These are phyloP conservation scores for Cinara cedri DNA, from an alignment of 2,888 invertebrate species.

Conservation along the genomic window DNA sequence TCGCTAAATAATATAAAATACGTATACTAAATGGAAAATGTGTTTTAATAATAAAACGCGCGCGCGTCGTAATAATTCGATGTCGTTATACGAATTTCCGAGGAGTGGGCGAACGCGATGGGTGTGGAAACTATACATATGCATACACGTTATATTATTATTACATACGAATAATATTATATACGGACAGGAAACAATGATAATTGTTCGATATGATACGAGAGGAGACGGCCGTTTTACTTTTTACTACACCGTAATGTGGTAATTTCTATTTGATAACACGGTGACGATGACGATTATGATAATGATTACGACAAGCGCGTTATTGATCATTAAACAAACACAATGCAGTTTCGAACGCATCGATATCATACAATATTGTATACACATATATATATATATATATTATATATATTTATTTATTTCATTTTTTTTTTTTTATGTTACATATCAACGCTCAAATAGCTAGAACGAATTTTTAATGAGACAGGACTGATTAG, in stretches of 20 bases:
- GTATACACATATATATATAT: too few species aligned
- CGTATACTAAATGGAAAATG: background rate
- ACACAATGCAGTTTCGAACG: conserved; percentile 32
- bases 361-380: background rate
- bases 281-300: background rate
- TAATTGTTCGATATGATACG: conserved; percentile 11
- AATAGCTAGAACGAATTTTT: conserved; percentile 33
- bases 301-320: background rate
- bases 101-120: background rate
- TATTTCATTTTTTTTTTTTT: too few species aligned
- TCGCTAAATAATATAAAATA: too few species aligned
- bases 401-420: too few species aligned
- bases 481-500: conserved; percentile 5
- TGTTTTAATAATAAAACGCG: conserved; percentile 30
- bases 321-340: conserved; percentile 53
- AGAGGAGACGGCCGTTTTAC: background rate
- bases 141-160: too few species aligned
- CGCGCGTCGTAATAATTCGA: too few species aligned
- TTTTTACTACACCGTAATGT: background rate
- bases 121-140: background rate
- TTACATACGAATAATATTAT: too few species aligned
- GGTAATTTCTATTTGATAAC: conserved; percentile 20
- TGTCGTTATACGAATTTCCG: background rate
- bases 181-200: conserved; percentile 25
- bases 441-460: background rate